Percentiles rank a stretch among this genome's conserved stretches.
phyloP scores from a whole-genome alignment of 2,113 vertebrate genomes.

The Mustelus asterias region DNA sequence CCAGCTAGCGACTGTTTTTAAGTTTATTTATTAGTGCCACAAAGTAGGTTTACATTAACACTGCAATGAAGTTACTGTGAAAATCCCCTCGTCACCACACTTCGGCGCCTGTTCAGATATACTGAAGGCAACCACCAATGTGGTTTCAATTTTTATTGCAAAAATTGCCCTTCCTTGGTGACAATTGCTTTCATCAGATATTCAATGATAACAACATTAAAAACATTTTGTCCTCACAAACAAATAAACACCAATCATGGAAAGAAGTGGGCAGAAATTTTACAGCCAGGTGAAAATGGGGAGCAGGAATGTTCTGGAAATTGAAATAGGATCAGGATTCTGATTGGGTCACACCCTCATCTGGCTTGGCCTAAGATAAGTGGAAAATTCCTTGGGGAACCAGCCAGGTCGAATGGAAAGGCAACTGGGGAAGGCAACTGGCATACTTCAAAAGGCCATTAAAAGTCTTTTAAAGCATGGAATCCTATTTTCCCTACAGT shows the following conservation, averaged over 20 bases:
- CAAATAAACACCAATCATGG: background rate
- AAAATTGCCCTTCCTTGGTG: background rate
- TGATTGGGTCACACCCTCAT: background rate
- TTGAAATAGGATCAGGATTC: background rate
- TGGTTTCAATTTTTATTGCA: background rate
- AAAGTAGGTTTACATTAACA: too few species aligned
- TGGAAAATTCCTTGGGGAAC: background rate
- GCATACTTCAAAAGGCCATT: background rate
- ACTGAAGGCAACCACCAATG: background rate
- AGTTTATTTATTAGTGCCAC: too few species aligned
- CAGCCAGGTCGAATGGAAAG: background rate
- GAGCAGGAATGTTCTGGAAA: background rate
- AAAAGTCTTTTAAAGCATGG: background rate
- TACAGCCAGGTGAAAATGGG: background rate
- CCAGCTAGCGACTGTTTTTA: background rate
- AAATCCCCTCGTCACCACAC: too few species aligned
- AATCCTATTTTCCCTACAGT: background rate
- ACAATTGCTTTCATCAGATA: background rate
- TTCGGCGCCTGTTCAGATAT: too few species aligned
- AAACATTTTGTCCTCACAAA: background rate
- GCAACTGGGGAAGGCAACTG: background rate
- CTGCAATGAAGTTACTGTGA: too few species aligned
- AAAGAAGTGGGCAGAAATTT: background rate
- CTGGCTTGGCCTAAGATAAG: background rate
- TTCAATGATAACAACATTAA: background rate